Evolutionary conservation across 2,113 vertebrate species (phyloP).

Genomic region (Dryoscopus gambensis): DNA sequence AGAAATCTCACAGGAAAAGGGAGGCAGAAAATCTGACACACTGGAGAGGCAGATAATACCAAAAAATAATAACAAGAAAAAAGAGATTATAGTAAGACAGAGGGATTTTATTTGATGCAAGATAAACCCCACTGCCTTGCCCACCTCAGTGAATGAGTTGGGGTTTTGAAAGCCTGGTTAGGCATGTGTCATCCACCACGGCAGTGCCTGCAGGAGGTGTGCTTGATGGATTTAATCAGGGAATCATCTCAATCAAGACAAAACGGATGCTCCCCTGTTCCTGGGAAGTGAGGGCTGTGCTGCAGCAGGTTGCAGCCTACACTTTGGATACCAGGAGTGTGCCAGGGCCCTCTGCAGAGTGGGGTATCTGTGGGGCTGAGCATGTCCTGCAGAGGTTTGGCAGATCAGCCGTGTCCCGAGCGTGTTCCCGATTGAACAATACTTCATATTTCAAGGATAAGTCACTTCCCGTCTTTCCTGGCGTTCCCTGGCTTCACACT

Average conservation of each 20-base stretch:
- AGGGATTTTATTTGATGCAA: not conserved
- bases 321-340: not conserved
- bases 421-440: slow-evolving; percentile 3
- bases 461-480: slow-evolving; percentile 55
- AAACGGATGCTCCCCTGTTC: not conserved
- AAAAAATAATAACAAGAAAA: not conserved
- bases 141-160: not conserved
- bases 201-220: not conserved
- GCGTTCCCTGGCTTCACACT: not conserved
- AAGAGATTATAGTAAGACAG: not conserved
- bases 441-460: slow-evolving; percentile 40
- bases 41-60: not conserved
- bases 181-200: not conserved
- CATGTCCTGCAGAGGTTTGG: not conserved
- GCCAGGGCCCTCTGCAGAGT: not conserved
- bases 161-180: not conserved
- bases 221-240: not conserved
- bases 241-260: not conserved
- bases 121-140: not conserved
- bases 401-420: not conserved
- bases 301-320: not conserved
- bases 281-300: not conserved
- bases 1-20: not conserved
- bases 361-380: not conserved
- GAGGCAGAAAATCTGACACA: not conserved